A percentile compares a stretch with the other conserved stretches of the same genome.
phyloP scores from a whole-genome alignment of 2,113 vertebrate species.

The Ameiurus melas region DNA sequence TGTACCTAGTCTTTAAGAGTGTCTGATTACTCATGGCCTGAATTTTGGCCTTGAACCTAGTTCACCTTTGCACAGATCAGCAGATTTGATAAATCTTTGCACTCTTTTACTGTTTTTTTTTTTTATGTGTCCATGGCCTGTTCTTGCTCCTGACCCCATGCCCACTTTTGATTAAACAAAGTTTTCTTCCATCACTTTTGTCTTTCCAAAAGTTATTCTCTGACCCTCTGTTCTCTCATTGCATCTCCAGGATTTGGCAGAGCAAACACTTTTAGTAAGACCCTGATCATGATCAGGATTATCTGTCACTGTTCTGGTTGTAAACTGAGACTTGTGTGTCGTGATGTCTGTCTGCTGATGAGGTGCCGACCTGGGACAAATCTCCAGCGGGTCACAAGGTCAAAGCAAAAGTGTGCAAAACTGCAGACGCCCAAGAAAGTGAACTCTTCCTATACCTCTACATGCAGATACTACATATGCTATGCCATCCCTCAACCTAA shows the following conservation, averaged over 20 bases:
- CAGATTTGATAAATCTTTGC: neutral
- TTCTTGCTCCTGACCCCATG: neutral
- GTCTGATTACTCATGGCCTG: neutral
- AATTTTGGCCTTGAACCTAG: neutral
- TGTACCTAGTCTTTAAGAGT: neutral
- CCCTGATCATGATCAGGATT: slow-evolving; percentile 13
- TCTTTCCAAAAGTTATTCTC: slow-evolving; percentile 11
- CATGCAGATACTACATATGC: neutral
- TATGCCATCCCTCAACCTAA: neutral
- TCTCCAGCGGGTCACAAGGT: slow-evolving; percentile 8
- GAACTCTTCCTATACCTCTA: neutral
- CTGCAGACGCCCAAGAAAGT: neutral
- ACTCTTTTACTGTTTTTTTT: neutral
- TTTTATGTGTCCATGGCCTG: neutral
- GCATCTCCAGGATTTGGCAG: slow-evolving; percentile 11
- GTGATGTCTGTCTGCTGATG: slow-evolving; percentile 7
- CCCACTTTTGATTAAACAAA: neutral
- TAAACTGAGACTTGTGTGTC: slow-evolving; percentile 9
- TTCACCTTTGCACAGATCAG: neutral
- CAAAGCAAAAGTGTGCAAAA: neutral
- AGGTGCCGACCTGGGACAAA: neutral
- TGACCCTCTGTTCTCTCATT: slow-evolving; percentile 16
- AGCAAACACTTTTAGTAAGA: neutral
- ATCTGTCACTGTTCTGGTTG: slow-evolving; percentile 15
- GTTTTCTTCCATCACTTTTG: neutral